Base-by-base conservation (phyloP, 2,888 invertebrate species). In the Pherbina coryleti region DNA sequence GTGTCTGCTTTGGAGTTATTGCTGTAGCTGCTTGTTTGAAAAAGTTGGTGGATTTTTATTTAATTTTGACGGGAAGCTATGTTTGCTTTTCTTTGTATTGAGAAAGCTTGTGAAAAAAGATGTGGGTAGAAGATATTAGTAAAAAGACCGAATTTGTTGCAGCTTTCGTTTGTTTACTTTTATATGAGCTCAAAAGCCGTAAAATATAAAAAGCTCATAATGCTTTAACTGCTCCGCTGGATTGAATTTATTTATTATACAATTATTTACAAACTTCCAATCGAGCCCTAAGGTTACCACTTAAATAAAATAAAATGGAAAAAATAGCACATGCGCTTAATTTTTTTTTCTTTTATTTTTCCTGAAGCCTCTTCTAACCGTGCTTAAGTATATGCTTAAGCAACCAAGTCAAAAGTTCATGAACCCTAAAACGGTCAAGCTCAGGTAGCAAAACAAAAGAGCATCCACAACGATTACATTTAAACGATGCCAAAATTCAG, bases 1-100 rank as follows among this genome's bases (percentile, higher is more conserved):
- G 74, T 74, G 74, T 37, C 19, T 71, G 37, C 34, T 64, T 64
- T 69, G 57, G 34, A n/a, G 31, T 55, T 71, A 71, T 31, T 55
- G 55, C 34, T 53, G 8, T 7, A 37, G 8, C 14, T 28, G 69
- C 69, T 69, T 69, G 53, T 55, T 71, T 28, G 71, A 5, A 67
- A 49, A 17, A 44, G 25, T 22, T 67, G 19, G 14, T 19, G 19
- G 25, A 28, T 53, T 11, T 28, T 34, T n/a, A 28, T 28, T 71
- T 71, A 19, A n/a, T 60, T 25, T 69, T 69, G 8, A 37, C n/a
- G 66, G 25, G 14, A 49, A 67, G 22, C 17, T 37, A 49, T 67
- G 25, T 67, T 67, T 49, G 11, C 28, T 22, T 69, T 17, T 22
- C 28, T 28, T 44, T 44, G 44, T 37, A 37, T 37, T 37, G 9